A percentile compares a stretch with the other conserved stretches of the same genome.
Conservation (phyloP, 2,888 invertebrate genomes). For the Mylabris sibirica region DNA sequence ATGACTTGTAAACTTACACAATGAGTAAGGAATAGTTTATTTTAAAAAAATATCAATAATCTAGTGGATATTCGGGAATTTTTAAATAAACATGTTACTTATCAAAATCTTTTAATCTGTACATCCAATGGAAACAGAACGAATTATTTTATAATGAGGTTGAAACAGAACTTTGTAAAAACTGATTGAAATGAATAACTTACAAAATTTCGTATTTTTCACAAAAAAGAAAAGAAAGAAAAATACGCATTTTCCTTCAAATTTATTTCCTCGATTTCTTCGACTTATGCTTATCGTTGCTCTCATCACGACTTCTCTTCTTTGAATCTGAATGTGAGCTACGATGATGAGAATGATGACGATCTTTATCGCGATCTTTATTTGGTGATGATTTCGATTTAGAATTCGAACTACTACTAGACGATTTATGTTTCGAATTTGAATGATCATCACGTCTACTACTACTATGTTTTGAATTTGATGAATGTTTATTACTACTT, state of each 20-base stretch:
- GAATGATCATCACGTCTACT: conserved; percentile 38
- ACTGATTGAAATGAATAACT: background rate
- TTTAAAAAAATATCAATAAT: too few species aligned
- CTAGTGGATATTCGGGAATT: too few species aligned
- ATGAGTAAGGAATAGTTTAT: too few species aligned
- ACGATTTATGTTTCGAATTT: conserved; percentile 47
- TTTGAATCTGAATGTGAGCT: conserved; percentile 53
- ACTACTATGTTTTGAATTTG: conserved; percentile 49
- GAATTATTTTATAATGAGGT: conserved; percentile 8
- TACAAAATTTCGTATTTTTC: conserved; percentile 1
- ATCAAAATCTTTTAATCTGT: conserved; percentile 34
- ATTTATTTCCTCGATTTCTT: conserved; percentile 72
- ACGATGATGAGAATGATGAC: conserved; percentile 20
- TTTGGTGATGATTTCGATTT: conserved; percentile 52
- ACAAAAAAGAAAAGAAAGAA: too few species aligned
- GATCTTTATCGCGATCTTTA: conserved; percentile 53
- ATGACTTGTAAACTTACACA: too few species aligned
- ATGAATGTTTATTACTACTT: conserved; percentile 47
- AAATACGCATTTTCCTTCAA: background rate
- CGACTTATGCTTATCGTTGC: conserved; percentile 70
- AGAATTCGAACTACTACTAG: conserved; percentile 43
- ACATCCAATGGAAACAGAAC: conserved; percentile 28
- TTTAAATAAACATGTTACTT: background rate
- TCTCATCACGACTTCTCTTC: conserved; percentile 81
- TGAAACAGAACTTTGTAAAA: conserved; percentile 15